Percentiles rank a stretch among this genome's conserved stretches.
phyloP scores from a whole-genome alignment of 2,113 vertebrate genomes.

The Ophiodon elongatus region DNA sequence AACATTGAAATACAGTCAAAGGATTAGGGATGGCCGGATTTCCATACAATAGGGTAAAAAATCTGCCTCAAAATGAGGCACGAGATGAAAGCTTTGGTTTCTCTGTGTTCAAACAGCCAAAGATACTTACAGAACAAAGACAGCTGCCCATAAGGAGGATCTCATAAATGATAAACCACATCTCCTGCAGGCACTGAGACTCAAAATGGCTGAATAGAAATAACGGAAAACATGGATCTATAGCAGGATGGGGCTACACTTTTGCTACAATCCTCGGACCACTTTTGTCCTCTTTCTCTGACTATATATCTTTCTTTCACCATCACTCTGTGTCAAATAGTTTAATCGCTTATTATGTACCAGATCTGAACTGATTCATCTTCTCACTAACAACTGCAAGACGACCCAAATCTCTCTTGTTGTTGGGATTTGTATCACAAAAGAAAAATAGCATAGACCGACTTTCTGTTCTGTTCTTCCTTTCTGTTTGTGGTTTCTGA shows the following conservation, averaged over 20 bases:
- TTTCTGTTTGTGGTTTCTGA: constrained; percentile 1
- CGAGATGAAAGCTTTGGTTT: constrained; percentile 60
- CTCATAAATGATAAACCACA: constrained; percentile 30
- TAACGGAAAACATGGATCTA: constrained; percentile 20
- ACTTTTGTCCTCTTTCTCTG: constrained; percentile 5
- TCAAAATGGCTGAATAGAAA: constrained; percentile 44
- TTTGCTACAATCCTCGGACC: constrained; percentile 18
- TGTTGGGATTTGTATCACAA: background rate
- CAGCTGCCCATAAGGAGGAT: constrained; percentile 28
- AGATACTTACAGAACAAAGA: constrained; percentile 60
- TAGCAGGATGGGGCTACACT: constrained; percentile 30
- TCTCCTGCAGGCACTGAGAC: constrained; percentile 39
- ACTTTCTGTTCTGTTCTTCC: constrained; percentile 14
- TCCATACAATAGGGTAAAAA: constrained; percentile 39
- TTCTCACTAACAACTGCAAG: constrained; percentile 26
- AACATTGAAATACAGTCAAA: constrained; percentile 40
- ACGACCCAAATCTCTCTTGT: constrained; percentile 36
- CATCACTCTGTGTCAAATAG: constrained; percentile 17
- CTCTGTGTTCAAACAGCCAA: constrained; percentile 46
- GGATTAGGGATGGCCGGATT: constrained; percentile 40
- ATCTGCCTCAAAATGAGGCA: constrained; percentile 33
- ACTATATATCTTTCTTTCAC: background rate
- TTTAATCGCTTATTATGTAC: constrained; percentile 45
- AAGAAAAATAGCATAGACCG: too few relatives aligned
- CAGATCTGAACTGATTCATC: constrained; percentile 25